Evolutionary conservation across 2,113 vertebrate genomes (phyloP).

Genomic region (rat (Rattus norvegicus)): GRCr8 NC_086025.1:33197501-33198000

Average conservation of each 20-base stretch:
- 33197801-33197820: not conserved
- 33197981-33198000: not conserved
- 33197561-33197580: too few species aligned
- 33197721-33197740: too few species aligned
- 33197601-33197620: too few species aligned
- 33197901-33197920: not conserved
- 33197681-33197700: too few species aligned
- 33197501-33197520: not conserved
- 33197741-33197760: not conserved
- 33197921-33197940: not conserved
- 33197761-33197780: not conserved
- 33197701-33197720: too few species aligned
- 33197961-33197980: slow-evolving; percentile 22
- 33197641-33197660: too few species aligned
- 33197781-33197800: not conserved
- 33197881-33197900: not conserved
- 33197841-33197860: not conserved
- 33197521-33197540: not conserved
- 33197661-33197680: too few species aligned
- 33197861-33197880: not conserved
- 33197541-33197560: too few species aligned
- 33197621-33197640: too few species aligned
- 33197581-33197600: too few species aligned
- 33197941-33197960: slow-evolving; percentile 29
- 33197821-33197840: not conserved